Percentiles rank a stretch among this genome's conserved stretches.
Evolutionary conservation across 1,140 invertebrate genomes (phyloP).

Genomic region (Drosophila pallidifrons): DNA sequence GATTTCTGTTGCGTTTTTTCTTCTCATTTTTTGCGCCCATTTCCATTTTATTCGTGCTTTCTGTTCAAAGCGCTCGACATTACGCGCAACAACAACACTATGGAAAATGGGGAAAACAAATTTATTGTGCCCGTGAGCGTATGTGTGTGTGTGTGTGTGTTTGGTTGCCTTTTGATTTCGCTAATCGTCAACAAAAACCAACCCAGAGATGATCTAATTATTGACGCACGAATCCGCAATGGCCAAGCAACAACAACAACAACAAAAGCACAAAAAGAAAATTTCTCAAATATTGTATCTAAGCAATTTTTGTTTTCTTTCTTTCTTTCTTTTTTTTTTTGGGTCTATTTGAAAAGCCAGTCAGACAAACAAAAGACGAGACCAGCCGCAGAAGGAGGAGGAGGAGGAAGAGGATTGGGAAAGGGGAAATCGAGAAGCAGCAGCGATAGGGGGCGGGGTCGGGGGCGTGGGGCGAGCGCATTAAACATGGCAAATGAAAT

Average conservation of each 20-base stretch:
- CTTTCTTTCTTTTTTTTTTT: background rate
- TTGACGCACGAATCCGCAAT: slow-evolving; percentile 77
- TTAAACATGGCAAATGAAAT: slow-evolving; percentile 59
- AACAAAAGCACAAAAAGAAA: slow-evolving; percentile 39
- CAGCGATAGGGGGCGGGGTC: too few species aligned
- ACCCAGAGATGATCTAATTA: slow-evolving; percentile 78
- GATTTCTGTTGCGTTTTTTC: slow-evolving; percentile 27
- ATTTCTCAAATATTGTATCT: slow-evolving; percentile 50
- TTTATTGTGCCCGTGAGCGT: slow-evolving; percentile 21
- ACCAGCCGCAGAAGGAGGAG: too few species aligned
- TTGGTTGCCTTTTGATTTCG: slow-evolving; percentile 76
- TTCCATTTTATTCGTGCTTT: slow-evolving; percentile 32
- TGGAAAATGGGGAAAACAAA: slow-evolving; percentile 44
- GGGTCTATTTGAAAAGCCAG: slow-evolving; percentile 41
- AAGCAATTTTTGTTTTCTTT: slow-evolving; percentile 39
- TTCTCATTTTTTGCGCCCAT: too few species aligned
- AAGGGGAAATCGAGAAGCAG: too few species aligned
- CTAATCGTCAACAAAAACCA: slow-evolving; percentile 75
- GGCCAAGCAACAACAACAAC: slow-evolving; percentile 31
- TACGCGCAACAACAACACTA: slow-evolving; percentile 32
- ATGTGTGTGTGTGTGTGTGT: slow-evolving; percentile 32
- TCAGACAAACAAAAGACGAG: slow-evolving; percentile 17
- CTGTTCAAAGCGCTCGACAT: slow-evolving; percentile 47
- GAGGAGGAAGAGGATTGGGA: background rate
- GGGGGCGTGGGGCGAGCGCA: background rate